These are phyloP conservation scores for Lepidotrigona ventralis DNA, from an alignment of 1,140 invertebrate genomes.

Conservation along the genomic window DNA sequence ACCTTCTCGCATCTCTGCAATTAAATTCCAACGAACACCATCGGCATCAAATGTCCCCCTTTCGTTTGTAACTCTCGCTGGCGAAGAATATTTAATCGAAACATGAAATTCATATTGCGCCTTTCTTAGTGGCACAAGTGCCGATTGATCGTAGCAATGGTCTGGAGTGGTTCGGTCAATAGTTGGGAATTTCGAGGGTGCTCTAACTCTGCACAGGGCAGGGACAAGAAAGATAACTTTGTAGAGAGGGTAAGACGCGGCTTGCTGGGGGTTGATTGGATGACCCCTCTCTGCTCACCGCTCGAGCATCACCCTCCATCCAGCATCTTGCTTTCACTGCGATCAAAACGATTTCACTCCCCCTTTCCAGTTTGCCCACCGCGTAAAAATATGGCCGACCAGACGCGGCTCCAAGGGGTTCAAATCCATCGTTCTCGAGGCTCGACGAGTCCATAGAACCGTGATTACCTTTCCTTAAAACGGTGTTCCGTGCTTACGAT, in stretches of 20 bases:
- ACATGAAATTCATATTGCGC: conserved; percentile 37
- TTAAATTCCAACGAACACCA: no score
- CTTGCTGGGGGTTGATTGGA: conserved; percentile 79
- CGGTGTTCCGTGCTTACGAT: neutral
- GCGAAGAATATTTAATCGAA: neutral
- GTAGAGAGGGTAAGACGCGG: conserved; percentile 78
- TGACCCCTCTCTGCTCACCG: conserved; percentile 70
- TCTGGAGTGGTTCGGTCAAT: conserved; percentile 74
- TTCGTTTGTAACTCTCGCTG: neutral
- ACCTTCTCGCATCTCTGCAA: neutral
- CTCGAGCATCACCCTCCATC: conserved; percentile 66
- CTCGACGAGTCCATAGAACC: conserved; percentile 14
- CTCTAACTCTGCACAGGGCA: conserved; percentile 71
- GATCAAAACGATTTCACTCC: conserved; percentile 78
- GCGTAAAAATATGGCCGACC: conserved; percentile 79
- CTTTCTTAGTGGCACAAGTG: conserved; percentile 53
- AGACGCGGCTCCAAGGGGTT: conserved; percentile 72
- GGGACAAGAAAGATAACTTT: conserved; percentile 80
- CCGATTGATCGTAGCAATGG: conserved; percentile 64
- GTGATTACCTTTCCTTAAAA: conserved; percentile 10
- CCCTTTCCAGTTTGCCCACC: conserved; percentile 31
- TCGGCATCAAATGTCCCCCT: neutral
- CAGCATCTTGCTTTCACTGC: conserved; percentile 70
- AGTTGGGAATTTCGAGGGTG: conserved; percentile 73
- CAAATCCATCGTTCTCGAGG: conserved; percentile 40